These are phyloP conservation scores for Cataglyphis hispanica DNA, from an alignment of 1,140 invertebrate species.

Conservation along the genomic window DNA sequence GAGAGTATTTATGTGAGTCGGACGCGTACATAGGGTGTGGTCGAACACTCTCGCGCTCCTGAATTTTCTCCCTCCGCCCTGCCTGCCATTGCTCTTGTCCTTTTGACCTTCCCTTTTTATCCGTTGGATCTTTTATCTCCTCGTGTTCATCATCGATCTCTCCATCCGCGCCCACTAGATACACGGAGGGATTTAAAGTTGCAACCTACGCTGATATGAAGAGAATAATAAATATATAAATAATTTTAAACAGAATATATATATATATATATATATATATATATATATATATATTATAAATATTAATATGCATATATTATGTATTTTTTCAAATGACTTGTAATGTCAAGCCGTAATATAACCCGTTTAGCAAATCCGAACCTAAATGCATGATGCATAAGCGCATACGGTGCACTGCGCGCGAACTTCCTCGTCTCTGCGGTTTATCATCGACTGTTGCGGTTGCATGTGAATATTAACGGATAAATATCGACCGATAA, in stretches of 20 bases:
- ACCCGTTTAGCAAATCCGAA: background rate
- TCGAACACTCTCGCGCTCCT: conserved; percentile 65
- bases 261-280: background rate
- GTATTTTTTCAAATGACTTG: background rate
- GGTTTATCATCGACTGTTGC: conserved; percentile 37
- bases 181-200: background rate
- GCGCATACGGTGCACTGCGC: background rate
- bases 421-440: conserved; percentile 23
- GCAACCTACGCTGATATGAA: background rate
- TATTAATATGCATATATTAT: background rate
- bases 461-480: conserved; percentile 17
- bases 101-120: conserved; percentile 14
- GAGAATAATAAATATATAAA: background rate
- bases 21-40: conserved; percentile 60
- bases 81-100: conserved; percentile 36
- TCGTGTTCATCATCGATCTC: conserved; percentile 24
- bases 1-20: conserved; percentile 56
- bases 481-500: conserved; percentile 4
- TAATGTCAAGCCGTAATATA: background rate
- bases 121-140: conserved; percentile 18
- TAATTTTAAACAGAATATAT: background rate
- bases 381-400: background rate
- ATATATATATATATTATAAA: background rate
- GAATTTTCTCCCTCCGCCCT: conserved; percentile 52
- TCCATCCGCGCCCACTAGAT: background rate